Conservation (phyloP, 2,113 vertebrate species). For the Passer montanus region DNA sequence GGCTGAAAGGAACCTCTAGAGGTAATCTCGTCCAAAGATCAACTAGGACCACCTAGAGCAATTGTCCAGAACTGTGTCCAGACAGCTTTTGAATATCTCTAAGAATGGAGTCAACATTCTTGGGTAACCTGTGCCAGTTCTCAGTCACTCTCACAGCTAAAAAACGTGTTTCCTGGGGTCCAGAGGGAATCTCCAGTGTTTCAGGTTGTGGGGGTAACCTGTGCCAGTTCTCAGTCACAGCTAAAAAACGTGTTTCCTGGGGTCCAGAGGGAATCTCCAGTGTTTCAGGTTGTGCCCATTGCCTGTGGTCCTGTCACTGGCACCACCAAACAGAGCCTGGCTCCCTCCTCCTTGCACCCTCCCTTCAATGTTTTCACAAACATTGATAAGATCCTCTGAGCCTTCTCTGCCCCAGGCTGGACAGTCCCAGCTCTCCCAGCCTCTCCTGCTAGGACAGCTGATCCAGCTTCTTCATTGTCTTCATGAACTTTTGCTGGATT, state of each 20-base stretch:
- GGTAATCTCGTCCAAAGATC: background rate
- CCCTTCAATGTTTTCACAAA: background rate
- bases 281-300: background rate
- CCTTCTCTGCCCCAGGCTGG: background rate
- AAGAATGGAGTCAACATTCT: background rate
- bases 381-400: background rate
- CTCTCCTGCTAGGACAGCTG: no score
- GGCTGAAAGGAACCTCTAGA: background rate
- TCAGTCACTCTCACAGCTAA: background rate
- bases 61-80: background rate
- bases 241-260: background rate
- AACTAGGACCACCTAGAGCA: background rate
- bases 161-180: background rate
- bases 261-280: background rate
- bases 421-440: background rate
- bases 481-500: no score
- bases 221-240: background rate
- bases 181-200: background rate
- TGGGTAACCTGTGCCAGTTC: background rate
- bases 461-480: no score
- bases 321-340: background rate
- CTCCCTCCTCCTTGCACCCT: background rate
- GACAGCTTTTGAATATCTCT: background rate
- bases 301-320: background rate
- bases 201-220: background rate